Evolutionary conservation across 64 coral and sea anemone species (phyloP).

Genomic region (Dendronephthya gigantea): DNA sequence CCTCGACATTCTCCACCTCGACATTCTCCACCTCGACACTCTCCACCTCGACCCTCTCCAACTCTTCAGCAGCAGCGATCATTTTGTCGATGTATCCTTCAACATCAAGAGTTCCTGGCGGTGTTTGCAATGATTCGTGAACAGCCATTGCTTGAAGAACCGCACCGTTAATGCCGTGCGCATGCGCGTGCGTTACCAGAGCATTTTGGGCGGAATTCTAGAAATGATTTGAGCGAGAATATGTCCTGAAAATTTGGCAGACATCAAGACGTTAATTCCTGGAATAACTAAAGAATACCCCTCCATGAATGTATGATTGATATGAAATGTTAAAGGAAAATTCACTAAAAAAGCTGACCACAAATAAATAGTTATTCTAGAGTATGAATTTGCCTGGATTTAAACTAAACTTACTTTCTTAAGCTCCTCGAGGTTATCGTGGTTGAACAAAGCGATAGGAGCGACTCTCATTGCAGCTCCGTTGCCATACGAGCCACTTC

Average conservation of each 20-base stretch:
- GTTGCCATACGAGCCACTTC: constrained; percentile 83
- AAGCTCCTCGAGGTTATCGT: constrained; percentile 38
- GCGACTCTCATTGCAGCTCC: constrained; percentile 93
- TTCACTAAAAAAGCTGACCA: too few relatives aligned
- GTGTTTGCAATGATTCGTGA: constrained; percentile 34
- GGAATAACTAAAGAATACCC: too few relatives aligned
- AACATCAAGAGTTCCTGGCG: constrained; percentile 44
- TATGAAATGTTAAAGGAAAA: too few relatives aligned
- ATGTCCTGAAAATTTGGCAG: not conserved
- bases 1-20: too few relatives aligned
- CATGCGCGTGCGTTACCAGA: constrained; percentile 70
- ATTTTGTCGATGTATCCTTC: constrained; percentile 60
- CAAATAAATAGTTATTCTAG: not conserved
- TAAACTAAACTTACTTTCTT: constrained; percentile 39
- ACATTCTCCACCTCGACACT: not conserved
- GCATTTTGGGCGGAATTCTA: constrained; percentile 69
- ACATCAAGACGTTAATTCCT: not conserved
- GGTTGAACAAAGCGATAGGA: constrained; percentile 59
- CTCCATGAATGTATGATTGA: too few relatives aligned
- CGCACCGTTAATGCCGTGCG: constrained; percentile 68
- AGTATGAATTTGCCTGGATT: not conserved
- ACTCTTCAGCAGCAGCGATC: constrained; percentile 43
- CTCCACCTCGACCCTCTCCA: not conserved
- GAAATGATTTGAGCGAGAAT: not conserved
- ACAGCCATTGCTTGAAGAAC: constrained; percentile 71